phyloP scores from a whole-genome alignment of 2,113 vertebrate genomes.

The Machaerirhynchus nigripectus region DNA sequence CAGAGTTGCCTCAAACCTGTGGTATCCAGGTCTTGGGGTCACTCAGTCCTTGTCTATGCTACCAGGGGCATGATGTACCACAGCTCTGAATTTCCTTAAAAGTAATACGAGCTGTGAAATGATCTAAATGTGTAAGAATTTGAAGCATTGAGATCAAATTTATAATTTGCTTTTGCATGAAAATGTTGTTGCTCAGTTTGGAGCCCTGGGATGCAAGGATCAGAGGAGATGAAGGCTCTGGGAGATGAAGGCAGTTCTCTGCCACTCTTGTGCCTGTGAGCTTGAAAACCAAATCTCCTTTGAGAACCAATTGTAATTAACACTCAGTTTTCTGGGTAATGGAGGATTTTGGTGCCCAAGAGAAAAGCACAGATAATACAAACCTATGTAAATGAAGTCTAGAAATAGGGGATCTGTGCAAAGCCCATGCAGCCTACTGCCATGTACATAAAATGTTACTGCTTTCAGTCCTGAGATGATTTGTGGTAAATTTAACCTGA shows the following conservation, averaged over 20 bases:
- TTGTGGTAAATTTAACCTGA: not conserved
- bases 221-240: not conserved
- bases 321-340: not conserved
- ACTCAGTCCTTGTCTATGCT: not conserved
- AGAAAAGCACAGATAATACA: not conserved
- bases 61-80: not conserved
- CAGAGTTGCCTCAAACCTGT: not conserved
- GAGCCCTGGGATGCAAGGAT: not conserved
- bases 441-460: not conserved
- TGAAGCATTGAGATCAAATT: not conserved
- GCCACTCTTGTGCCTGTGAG: not conserved
- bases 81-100: not conserved
- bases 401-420: not conserved
- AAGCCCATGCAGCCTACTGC: not conserved
- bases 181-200: not conserved
- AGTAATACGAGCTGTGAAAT: not conserved
- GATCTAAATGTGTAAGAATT: not conserved
- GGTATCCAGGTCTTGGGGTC: not conserved
- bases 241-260: not conserved
- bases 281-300: not conserved
- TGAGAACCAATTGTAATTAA: constrained; percentile 15
- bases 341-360: not conserved
- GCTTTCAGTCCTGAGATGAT: not conserved
- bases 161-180: not conserved
- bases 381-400: not conserved